Conservation (phyloP, 2,888 invertebrate genomes). For the Troides oblongomaculatus region DNA sequence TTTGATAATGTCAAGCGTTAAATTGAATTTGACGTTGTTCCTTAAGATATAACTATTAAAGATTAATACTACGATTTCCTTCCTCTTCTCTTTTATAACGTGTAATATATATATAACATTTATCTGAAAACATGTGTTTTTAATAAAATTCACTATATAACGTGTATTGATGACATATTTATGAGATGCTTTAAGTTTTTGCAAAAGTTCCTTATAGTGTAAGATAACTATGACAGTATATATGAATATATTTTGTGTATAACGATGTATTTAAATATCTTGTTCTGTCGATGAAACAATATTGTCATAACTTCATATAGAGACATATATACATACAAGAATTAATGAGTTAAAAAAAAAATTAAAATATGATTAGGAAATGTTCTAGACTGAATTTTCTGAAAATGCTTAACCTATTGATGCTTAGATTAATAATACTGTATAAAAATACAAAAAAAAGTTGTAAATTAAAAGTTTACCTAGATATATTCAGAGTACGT, state of each 20-base stretch:
- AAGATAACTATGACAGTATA: too few species aligned
- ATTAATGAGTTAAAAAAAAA: neutral
- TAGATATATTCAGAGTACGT: neutral
- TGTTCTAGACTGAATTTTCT: conserved; percentile 2
- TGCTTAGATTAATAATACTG: conserved; percentile 57
- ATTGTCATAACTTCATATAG: neutral
- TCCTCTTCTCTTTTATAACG: neutral
- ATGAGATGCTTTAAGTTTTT: neutral
- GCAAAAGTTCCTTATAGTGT: neutral
- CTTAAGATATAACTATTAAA: neutral
- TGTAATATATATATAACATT: neutral
- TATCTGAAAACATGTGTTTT: neutral
- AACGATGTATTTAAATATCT: neutral
- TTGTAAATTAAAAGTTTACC: conserved; percentile 30
- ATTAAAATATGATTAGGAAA: neutral
- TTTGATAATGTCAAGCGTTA: neutral
- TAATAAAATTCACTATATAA: neutral
- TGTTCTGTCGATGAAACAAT: neutral
- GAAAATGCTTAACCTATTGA: conserved; percentile 35
- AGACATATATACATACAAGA: neutral
- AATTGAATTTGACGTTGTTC: neutral
- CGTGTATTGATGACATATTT: neutral
- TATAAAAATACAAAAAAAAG: conserved; percentile 63
- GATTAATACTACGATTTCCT: neutral
- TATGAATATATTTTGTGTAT: too few species aligned